Percentiles rank a stretch among this genome's conserved stretches.
Conservation (phyloP, 2,113 vertebrate species). For the Pithys albifrons region DNA sequence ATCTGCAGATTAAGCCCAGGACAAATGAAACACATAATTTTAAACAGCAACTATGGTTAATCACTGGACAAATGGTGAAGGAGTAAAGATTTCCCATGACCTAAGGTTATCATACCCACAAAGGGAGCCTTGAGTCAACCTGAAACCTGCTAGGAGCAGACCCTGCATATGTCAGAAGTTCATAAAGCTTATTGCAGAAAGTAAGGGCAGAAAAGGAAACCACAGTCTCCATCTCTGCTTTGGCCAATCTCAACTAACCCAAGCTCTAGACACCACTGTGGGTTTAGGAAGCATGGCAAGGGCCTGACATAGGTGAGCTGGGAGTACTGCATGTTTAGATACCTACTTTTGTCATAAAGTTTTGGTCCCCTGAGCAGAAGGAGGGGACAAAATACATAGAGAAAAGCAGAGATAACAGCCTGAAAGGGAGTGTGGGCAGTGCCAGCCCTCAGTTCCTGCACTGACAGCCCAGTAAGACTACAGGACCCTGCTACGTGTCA, state of each 20-base stretch:
- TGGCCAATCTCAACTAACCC: neutral
- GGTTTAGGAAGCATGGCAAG: neutral
- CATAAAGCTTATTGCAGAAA: neutral
- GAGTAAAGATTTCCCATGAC: neutral
- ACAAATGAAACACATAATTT: neutral
- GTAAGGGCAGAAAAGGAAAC: neutral
- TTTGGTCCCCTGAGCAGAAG: neutral
- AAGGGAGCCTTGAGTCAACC: rapidly evolving
- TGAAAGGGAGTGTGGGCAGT: neutral
- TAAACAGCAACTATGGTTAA: neutral
- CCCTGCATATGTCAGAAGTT: neutral
- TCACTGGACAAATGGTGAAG: neutral
- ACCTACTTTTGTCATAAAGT: neutral
- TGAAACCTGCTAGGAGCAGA: neutral
- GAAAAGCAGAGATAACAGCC: neutral
- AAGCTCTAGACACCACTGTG: neutral
- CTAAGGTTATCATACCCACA: neutral
- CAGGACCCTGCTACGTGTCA: neutral
- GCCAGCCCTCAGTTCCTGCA: rapidly evolving
- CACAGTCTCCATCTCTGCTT: neutral
- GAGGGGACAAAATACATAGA: neutral
- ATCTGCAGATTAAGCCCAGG: neutral
- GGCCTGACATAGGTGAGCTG: rapidly evolving
- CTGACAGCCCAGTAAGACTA: neutral
- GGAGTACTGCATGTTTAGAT: neutral